A percentile compares a stretch with the other conserved stretches of the same genome.
These are phyloP conservation scores for Oreochromis tanganicae DNA, from an alignment of 2,113 vertebrate species.

Conservation along the genomic window DNA sequence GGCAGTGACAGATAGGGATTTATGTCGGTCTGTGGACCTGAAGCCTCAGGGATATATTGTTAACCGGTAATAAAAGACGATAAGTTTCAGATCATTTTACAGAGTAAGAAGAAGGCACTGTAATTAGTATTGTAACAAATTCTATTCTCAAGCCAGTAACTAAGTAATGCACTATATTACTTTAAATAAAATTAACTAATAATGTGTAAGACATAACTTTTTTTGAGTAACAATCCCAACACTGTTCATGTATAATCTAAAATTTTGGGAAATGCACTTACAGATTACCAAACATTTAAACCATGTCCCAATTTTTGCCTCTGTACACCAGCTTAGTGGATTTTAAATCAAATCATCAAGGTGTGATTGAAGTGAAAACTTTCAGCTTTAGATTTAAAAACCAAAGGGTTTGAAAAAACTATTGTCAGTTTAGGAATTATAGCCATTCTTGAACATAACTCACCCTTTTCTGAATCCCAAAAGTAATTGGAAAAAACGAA, in stretches of 20 bases:
- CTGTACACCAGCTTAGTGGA: neutral
- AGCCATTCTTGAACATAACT: neutral
- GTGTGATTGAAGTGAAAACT: neutral
- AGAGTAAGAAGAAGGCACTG: neutral
- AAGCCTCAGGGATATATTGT: neutral
- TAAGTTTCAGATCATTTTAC: neutral
- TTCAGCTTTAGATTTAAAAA: neutral
- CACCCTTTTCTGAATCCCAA: neutral
- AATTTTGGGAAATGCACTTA: neutral
- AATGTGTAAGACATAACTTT: neutral
- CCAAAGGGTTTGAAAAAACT: neutral
- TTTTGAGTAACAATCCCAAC: neutral
- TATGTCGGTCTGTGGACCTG: neutral
- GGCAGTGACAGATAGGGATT: neutral
- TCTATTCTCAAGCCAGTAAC: neutral
- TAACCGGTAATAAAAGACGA: neutral
- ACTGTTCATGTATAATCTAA: neutral
- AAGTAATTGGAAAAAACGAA: neutral
- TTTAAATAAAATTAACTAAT: neutral
- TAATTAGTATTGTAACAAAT: neutral
- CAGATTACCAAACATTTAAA: neutral
- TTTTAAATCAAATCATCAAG: neutral
- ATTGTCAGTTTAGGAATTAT: neutral
- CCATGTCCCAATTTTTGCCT: neutral
- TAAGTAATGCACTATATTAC: neutral